Evolutionary conservation across 2,113 vertebrate species (phyloP), one percentile per base, ranked within the genome.

Genomic region (Callaeas wilsoni): DNA sequence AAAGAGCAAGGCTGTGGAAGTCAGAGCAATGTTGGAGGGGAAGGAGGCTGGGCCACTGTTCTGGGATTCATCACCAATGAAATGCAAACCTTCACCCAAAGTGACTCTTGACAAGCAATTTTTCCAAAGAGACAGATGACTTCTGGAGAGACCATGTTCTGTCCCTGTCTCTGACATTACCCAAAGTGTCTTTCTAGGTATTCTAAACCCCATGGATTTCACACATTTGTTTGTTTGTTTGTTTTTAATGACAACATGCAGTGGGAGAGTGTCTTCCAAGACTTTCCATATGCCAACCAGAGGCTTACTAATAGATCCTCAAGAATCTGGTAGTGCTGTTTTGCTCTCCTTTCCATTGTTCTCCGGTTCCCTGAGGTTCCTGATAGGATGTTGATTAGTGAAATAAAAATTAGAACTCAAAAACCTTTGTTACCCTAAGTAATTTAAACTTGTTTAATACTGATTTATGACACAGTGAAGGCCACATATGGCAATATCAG

Each of bases 21-120:
- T 42, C n/a, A 44, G 74, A 75, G 50, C 0, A 0, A 16, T 29
- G 27, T 7, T 50, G 63, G 13, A 39, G 37, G 7, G 22, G 53
- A 44, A 47, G 42, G 39, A 32, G 8, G 16, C 15, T 57, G 46
- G 37, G 37, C 21, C 73, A 30, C 17, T 47, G 27, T 41, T 37
- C 27, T 89, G 53, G 21, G 42, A 55, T 76, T 67, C 42, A 17
- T 50, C 73, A 53, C n/a, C 35, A 15, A 6, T 1, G 1, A 89
- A 63, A 41, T 46, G 41, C 18, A 87, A 82, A 62, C 49, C 19
- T 68, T 75, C 35, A 23, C 49, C 13, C 41, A 18, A 13, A 67
- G 22, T 3, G 13, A 18, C 7, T 76, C 9, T 71, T 71, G 41
- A 46, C 4, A 62, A 17, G 9, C 22, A 14, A 41, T 55, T 75